Evolutionary conservation across 23 tunicate genomes (phyloP), one percentile per base, ranked within the genome.

Genomic region (Corella eumyota): DNA sequence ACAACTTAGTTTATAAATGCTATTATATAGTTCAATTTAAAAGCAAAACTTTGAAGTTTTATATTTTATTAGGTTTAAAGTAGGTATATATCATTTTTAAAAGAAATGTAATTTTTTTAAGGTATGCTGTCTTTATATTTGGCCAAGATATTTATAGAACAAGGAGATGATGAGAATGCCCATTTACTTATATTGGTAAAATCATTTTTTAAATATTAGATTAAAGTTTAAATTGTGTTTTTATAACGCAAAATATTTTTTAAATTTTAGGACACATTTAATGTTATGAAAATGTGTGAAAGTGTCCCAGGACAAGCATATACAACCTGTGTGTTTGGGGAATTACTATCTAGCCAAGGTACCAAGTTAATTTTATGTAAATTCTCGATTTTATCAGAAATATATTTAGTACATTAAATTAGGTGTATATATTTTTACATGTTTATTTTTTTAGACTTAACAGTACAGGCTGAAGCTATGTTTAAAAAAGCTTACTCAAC

Each of bases 391-490:
- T 53, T 53, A 40, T 40, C 15, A 15, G 15, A 40, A 40, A 40
- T 15, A 11, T 40, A 40, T 40, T 40, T 40, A 11, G 13, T 9
- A 9, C 13, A 40, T 40, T 15, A 40, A 15, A 40, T 40, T 9
- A 40, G 11, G 13, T 11, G 15, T 11, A 53, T 17, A 53, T 11
- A 22, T 53, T 11, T 58, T 6, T 6, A 6, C 37, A 58, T 28
- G 9, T 58, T 58, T 58, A 9, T 6, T 58, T 30, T 6, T 5
- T 24, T 6, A 23, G 5, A 19, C 20, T 51, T 40, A n/a, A n/a
- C 67, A 70, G 76, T 54, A 33, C 77, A 74, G 38, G 79, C 82
- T 0, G 80, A 68, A 61, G 64, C 50, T 23, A 49, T 69, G 73
- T 37, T 69, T 1, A 69, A 55, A 4, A 36, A 44, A 51, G 76